Evolutionary conservation across 2,888 invertebrate species (phyloP).

Genomic region (Cistogaster globosa): DNA sequence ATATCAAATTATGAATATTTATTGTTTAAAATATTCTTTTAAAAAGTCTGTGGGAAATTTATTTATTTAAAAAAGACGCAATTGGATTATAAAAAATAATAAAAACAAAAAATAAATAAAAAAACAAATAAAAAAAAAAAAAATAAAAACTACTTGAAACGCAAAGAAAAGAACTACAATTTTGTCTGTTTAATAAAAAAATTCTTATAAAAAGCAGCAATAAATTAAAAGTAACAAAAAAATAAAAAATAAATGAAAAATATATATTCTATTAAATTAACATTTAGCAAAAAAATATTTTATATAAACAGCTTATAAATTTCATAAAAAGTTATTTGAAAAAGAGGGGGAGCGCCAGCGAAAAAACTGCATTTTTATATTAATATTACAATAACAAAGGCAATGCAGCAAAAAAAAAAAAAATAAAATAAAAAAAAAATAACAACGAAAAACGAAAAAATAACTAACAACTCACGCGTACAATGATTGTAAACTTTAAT

Average conservation of each 20-base stretch:
- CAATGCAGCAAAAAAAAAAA: too few species aligned
- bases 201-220: constrained; percentile 33
- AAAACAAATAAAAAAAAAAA: constrained; percentile 8
- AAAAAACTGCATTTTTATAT: constrained; percentile 40
- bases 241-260: not conserved
- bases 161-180: constrained; percentile 37
- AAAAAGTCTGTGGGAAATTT: constrained; percentile 38
- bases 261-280: constrained; percentile 36
- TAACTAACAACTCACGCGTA: constrained; percentile 64
- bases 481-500: constrained; percentile 39
- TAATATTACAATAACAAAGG: constrained; percentile 35
- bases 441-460: constrained; percentile 24
- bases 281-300: constrained; percentile 43
- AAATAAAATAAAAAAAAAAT: too few species aligned
- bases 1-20: too few species aligned
- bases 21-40: not conserved
- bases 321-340: not conserved
- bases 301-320: constrained; percentile 10
- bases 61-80: constrained; percentile 35
- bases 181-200: constrained; percentile 15
- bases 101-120: not conserved
- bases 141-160: constrained; percentile 24
- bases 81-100: constrained; percentile 38
- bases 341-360: constrained; percentile 59
- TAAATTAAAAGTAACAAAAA: constrained; percentile 43